These are phyloP conservation scores for Heterocephalus glaber DNA, from an alignment of 2,113 vertebrate species.

Conservation along the genomic window DNA sequence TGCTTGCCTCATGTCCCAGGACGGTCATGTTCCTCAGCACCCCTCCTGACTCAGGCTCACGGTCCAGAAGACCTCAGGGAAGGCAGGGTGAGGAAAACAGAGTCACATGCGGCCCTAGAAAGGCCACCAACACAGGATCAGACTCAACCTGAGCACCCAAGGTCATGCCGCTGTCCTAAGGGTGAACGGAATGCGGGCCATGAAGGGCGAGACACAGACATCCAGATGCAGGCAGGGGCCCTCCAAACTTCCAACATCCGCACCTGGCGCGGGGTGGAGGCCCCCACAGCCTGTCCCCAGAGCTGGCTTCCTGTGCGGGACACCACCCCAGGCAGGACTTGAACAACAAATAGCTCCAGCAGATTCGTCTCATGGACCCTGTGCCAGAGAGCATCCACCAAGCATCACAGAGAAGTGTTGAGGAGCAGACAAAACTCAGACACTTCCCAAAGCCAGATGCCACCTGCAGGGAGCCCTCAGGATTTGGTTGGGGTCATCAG, in stretches of 20 bases:
- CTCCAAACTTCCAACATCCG: not conserved
- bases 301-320: not conserved
- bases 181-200: not conserved
- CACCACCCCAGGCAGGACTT: not conserved
- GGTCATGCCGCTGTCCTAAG: not conserved
- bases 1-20: not conserved
- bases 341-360: not conserved
- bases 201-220: not conserved
- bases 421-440: not conserved
- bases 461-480: not conserved
- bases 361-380: not conserved
- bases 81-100: not conserved
- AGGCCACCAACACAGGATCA: rapidly evolving
- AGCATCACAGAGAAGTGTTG: not conserved
- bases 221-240: rapidly evolving
- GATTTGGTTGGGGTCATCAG: not conserved
- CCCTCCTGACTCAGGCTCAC: not conserved
- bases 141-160: rapidly evolving
- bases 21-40: rapidly evolving
- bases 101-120: not conserved
- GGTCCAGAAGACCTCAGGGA: not conserved
- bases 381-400: not conserved
- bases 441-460: not conserved
- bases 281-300: not conserved
- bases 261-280: not conserved